These are phyloP conservation scores for Tridacna crocea DNA, from an alignment of 2,888 invertebrate genomes.

Conservation along the genomic window DNA sequence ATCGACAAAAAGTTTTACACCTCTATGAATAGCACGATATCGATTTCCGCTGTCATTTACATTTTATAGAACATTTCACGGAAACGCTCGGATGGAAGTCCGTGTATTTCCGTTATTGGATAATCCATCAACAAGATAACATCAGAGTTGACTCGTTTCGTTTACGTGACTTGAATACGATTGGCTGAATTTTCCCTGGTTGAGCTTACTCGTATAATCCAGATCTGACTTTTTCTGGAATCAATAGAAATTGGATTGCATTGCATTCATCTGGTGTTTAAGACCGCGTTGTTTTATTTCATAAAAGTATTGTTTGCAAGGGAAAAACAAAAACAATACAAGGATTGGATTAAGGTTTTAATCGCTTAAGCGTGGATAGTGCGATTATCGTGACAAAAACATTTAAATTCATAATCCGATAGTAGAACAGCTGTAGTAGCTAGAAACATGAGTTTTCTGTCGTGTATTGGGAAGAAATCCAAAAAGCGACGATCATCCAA, in stretches of 20 bases:
- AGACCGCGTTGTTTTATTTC: background rate
- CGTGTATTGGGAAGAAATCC: conserved; percentile 60
- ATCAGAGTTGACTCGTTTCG: background rate
- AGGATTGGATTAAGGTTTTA: too few species aligned
- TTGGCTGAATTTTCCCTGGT: conserved; percentile 5
- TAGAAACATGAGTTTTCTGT: conserved; percentile 56
- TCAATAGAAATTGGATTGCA: conserved; percentile 21
- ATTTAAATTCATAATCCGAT: too few species aligned
- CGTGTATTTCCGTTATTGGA: conserved; percentile 17
- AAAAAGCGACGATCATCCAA: conserved; percentile 39
- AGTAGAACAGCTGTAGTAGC: background rate
- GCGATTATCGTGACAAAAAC: too few species aligned
- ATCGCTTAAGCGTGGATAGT: too few species aligned
- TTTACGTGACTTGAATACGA: background rate
- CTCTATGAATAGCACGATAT: conserved; percentile 13
- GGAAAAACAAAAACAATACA: background rate
- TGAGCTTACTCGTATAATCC: conserved; percentile 14
- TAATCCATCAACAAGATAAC: background rate
- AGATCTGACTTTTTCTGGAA: background rate
- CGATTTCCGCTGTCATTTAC: conserved; percentile 16
- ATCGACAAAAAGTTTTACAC: background rate
- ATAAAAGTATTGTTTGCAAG: background rate
- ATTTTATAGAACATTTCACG: background rate
- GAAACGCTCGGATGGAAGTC: background rate
- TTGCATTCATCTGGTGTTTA: conserved; percentile 41